Conservation (phyloP, 2,113 vertebrate species). For the Rattus rattus region DNA sequence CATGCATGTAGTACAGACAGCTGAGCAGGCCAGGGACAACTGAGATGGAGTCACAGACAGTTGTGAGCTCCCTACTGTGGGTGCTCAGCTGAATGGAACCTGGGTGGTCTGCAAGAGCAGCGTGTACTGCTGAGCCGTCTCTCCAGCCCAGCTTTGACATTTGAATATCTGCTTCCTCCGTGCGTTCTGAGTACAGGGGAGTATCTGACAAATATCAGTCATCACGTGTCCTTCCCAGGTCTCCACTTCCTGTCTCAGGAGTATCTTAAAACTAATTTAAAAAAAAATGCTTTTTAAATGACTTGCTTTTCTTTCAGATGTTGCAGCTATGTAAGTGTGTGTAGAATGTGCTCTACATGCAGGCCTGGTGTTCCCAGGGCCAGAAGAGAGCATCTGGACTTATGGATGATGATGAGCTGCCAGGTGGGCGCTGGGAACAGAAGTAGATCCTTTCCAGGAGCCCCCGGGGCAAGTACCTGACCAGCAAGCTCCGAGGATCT, state of each 20-base stretch:
- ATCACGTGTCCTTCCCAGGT: background rate
- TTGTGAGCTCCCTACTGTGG: background rate
- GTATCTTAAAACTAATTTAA: background rate
- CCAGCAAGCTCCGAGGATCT: background rate
- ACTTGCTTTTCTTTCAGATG: background rate
- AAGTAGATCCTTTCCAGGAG: background rate
- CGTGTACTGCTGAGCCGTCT: background rate
- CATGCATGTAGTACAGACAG: background rate
- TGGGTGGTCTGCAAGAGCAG: background rate
- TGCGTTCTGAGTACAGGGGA: background rate
- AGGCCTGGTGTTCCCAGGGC: background rate
- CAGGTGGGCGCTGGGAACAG: background rate
- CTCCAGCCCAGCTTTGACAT: background rate
- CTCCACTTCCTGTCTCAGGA: background rate
- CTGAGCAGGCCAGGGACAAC: background rate
- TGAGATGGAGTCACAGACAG: background rate
- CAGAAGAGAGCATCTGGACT: background rate
- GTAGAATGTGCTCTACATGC: background rate
- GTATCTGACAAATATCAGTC: background rate
- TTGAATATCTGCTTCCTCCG: background rate
- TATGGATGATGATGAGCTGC: background rate
- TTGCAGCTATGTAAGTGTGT: background rate
- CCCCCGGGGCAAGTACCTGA: background rate
- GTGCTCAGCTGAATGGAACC: background rate
- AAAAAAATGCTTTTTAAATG: background rate